Evolutionary conservation across 2,888 invertebrate species (phyloP), one percentile per base, ranked within the genome.

Genomic region (Diarsia rubi): DNA sequence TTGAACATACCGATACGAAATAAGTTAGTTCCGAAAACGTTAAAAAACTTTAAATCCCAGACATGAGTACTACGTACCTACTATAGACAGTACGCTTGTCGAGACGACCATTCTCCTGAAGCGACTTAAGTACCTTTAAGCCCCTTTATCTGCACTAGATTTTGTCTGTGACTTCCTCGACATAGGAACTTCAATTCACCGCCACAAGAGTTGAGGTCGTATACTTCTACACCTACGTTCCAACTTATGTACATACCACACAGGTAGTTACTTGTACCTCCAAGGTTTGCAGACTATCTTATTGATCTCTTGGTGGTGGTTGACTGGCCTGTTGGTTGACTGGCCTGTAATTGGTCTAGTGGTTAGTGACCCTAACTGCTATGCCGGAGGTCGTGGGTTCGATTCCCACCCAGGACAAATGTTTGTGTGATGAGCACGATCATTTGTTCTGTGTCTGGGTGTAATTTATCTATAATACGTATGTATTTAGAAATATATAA

Each of bases 91-190:
- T 47, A 74, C n/a, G 6, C 49, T n/a, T n/a, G 19, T 44, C 24
- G 44, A 49, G 44, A 31, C 49, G 2, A 75, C 24, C 49, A 31
- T 75, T 31, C 62, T 73, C 49, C 62, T 31, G n/a, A 16, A 75
- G 44, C 16, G 49, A 24, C 44, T 52, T 44, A 62, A 49, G 44
- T 11, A 75, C 24, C 19, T 73, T 74, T 75, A 75, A 60, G 60
- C 60, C 21, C 31, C 27, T 60, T 49, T 60, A 60, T 47, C 31
- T 75, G 75, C 75, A 31, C 47, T 44, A 44, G 44, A 75, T 62
- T 52, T 62, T 24, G 27, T 24, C n/a, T 44, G 62, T 16, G 62
- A 52, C 31, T 31, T 62, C 6, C 11, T 75, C 24, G 44, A 31
- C 45, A 24, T 21, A n/a, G 16, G 24, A 73, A 27, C 37, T 73